Percentiles rank a stretch among this genome's conserved stretches.
Conservation (phyloP, 2,797 vertebrate species). For the Uromys caudimaculatus region DNA sequence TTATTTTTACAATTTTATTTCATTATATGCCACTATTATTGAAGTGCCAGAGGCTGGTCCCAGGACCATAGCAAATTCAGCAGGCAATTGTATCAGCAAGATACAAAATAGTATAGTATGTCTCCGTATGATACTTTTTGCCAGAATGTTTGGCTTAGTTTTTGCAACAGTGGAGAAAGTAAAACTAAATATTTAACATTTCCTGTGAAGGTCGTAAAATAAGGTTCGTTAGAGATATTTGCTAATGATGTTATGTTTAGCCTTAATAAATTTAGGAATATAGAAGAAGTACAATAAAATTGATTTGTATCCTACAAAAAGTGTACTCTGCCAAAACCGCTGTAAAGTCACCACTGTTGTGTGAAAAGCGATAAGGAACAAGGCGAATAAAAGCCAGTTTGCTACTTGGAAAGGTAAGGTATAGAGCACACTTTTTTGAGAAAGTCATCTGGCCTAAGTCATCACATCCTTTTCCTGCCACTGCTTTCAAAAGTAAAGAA, state of each 20-base stretch:
- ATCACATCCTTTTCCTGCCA: not conserved
- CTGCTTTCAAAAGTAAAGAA: conserved; percentile 19
- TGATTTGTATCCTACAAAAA: conserved; percentile 19
- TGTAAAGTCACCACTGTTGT: not conserved
- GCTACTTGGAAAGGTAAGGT: not conserved
- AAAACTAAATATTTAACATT: conserved; percentile 9
- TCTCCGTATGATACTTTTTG: not conserved
- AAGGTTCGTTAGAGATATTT: conserved; percentile 5
- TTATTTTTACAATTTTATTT: not conserved
- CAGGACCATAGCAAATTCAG: not conserved
- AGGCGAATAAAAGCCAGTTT: not conserved
- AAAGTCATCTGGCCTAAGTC: not conserved
- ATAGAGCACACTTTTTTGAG: not conserved
- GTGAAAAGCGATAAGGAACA: not conserved
- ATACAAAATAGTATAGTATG: not conserved
- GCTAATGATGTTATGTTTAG: conserved; percentile 38
- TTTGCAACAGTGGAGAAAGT: not conserved
- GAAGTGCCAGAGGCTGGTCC: not conserved
- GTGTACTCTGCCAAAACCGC: not conserved
- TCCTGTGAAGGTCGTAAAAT: conserved; percentile 13
- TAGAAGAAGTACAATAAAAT: conserved; percentile 79
- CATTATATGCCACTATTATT: too few species aligned
- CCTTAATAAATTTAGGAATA: conserved; percentile 31
- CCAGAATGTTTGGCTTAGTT: not conserved
- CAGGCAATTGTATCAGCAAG: not conserved